phyloP scores from a whole-genome alignment of 1,140 invertebrate genomes.

The Medauroidea extradentata region DNA sequence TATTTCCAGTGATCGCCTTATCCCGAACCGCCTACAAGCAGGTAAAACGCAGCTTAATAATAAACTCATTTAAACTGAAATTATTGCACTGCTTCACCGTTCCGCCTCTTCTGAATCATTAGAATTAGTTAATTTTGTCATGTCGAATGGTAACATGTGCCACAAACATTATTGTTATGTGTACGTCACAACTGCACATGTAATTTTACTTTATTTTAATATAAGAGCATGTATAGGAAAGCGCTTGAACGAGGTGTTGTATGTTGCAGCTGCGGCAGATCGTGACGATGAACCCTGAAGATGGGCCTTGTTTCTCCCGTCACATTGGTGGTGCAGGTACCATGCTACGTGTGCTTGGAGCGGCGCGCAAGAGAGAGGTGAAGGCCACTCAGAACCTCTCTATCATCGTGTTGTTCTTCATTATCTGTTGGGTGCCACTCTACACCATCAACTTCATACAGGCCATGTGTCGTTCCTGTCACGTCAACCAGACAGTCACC shows the following conservation, averaged over 20 bases:
- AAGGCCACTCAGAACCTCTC: conserved; percentile 88
- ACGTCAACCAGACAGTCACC: conserved; percentile 48
- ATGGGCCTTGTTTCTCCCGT: conserved; percentile 2
- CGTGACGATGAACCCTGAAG: conserved; percentile 51
- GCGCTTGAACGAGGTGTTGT: background rate
- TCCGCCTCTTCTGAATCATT: too few relatives aligned
- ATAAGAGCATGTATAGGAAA: background rate
- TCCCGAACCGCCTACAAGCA: too few relatives aligned
- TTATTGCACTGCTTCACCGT: too few relatives aligned
- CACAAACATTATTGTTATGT: too few relatives aligned
- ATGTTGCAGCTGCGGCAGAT: conserved; percentile 36
- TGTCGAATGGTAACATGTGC: too few relatives aligned
- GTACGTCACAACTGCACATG: too few relatives aligned
- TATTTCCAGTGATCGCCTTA: too few relatives aligned
- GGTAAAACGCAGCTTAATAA: too few relatives aligned
- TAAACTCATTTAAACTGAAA: too few relatives aligned
- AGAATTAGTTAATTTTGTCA: too few relatives aligned
- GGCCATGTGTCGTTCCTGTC: conserved; percentile 62
- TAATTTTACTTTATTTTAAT: too few relatives aligned
- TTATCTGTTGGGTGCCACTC: conserved; percentile 87
- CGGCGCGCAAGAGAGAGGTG: conserved; percentile 78
- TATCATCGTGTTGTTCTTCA: conserved; percentile 87
- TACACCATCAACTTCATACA: conserved; percentile 88
- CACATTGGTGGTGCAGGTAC: conserved; percentile 45
- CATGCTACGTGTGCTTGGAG: conserved; percentile 72